Evolutionary conservation across 1,140 invertebrate genomes (phyloP).

Genomic region (Kradibia gibbosae): DNA sequence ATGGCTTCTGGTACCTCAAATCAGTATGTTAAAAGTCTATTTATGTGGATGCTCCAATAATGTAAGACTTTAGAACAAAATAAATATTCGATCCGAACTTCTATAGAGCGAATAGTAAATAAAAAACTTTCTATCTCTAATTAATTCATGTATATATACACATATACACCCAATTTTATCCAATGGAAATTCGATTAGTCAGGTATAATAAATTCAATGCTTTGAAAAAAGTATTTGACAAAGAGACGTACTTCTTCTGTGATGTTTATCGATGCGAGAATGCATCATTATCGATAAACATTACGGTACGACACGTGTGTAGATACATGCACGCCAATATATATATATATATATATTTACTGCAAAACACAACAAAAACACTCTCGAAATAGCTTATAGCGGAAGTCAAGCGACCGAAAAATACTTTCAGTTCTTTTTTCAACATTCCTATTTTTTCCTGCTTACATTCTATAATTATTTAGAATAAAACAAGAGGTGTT

Average conservation of each 20-base stretch:
- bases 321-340: neutral
- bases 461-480: neutral
- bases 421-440: neutral
- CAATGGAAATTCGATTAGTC: neutral
- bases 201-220: neutral
- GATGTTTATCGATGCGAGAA: neutral
- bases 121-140: no score
- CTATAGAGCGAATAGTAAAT: no score
- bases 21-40: no score
- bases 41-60: no score
- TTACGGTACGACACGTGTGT: neutral
- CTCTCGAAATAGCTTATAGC: neutral
- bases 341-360: neutral
- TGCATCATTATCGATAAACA: constrained; percentile 7
- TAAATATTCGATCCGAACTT: no score
- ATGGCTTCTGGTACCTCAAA: no score
- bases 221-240: neutral
- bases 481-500: neutral
- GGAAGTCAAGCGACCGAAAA: neutral
- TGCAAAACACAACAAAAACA: neutral
- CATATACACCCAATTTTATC: neutral
- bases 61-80: no score
- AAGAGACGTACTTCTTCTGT: neutral
- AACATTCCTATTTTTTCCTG: neutral
- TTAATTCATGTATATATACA: no score